These are phyloP conservation scores for Steinernema hermaphroditum DNA, from an alignment of 2,888 invertebrate species.

Conservation along the genomic window DNA sequence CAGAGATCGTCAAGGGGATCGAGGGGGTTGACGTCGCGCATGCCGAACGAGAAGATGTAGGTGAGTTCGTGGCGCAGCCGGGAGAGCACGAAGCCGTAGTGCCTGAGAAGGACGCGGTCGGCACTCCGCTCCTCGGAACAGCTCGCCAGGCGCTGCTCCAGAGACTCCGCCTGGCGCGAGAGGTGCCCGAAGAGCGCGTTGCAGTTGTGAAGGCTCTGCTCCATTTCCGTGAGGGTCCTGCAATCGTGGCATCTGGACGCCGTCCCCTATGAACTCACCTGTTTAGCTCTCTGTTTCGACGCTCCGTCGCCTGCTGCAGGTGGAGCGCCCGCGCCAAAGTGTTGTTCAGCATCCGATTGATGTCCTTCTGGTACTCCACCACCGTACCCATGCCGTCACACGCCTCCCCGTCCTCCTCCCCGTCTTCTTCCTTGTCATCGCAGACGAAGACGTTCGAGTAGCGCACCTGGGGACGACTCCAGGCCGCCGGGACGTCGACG, in stretches of 20 bases:
- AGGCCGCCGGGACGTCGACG: background rate
- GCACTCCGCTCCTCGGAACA: background rate
- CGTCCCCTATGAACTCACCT: background rate
- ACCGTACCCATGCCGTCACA: background rate
- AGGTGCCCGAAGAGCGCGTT: background rate
- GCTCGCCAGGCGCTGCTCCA: background rate
- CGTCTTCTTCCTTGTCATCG: background rate
- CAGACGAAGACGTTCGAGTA: background rate
- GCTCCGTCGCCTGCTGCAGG: background rate
- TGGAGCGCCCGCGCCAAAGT: background rate
- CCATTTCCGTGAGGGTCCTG: background rate
- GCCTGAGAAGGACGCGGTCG: slow-evolving; percentile 3
- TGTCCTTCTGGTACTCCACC: background rate
- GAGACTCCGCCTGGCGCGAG: background rate
- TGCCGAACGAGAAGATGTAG: slow-evolving; percentile 17
- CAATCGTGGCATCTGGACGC: background rate
- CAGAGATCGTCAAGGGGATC: background rate
- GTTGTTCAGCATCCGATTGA: background rate
- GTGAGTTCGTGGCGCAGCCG: slow-evolving; percentile 13
- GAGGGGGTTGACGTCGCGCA: background rate
- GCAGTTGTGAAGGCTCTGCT: slow-evolving; percentile 2
- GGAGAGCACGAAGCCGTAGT: slow-evolving; percentile 5
- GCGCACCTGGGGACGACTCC: background rate
- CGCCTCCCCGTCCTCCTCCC: background rate
- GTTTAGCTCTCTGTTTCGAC: slow-evolving; percentile 1